Conservation (phyloP, 2,888 invertebrate species). For the Eupithecia subumbrata region DNA sequence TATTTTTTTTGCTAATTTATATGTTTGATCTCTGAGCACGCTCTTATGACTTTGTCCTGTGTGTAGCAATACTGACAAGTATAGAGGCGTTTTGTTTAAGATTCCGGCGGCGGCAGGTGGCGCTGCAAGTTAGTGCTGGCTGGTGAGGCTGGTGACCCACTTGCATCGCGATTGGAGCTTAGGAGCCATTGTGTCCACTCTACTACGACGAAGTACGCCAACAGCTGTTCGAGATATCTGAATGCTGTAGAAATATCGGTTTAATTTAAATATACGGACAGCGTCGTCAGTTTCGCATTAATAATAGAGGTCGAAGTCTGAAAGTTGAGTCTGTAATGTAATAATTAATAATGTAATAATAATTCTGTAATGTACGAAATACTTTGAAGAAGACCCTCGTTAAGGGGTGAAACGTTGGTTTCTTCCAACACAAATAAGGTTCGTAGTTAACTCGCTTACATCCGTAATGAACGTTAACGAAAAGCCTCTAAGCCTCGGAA, state of each 20-base stretch:
- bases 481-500: background rate
- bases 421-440: no score
- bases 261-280: background rate
- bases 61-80: conserved; percentile 1
- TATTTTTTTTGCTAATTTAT: background rate
- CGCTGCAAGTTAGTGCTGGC: conserved; percentile 45
- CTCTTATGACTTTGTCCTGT: background rate
- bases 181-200: background rate
- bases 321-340: background rate
- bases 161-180: conserved; percentile 44
- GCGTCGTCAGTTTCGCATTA: background rate
- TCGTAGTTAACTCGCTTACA: no score
- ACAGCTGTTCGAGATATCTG: background rate
- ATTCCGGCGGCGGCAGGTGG: conserved; percentile 55
- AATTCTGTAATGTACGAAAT: no score
- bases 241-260: background rate
- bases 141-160: conserved; percentile 44
- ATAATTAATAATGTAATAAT: no score
- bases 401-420: no score
- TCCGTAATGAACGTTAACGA: no score
- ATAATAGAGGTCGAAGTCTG: background rate
- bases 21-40: background rate
- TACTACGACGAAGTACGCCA: background rate
- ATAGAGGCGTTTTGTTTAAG: conserved; percentile 47
- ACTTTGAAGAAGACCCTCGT: no score